Evolutionary conservation across 2,113 vertebrate genomes (phyloP).

Genomic region (Lathamus discolor): DNA sequence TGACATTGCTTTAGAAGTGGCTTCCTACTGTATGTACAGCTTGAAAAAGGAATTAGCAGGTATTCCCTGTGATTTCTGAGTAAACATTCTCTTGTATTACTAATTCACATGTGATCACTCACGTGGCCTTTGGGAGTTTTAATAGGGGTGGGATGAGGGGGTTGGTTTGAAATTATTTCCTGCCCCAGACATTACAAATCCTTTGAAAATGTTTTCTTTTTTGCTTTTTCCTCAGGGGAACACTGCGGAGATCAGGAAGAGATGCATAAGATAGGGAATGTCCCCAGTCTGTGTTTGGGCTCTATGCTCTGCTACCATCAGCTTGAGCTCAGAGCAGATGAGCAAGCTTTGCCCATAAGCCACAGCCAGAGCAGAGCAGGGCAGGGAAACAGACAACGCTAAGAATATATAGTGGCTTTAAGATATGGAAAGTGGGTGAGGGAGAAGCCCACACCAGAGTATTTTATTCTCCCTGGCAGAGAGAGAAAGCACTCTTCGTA

Average conservation of each 20-base stretch:
- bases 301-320: background rate
- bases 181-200: background rate
- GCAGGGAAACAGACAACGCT: fast-evolving
- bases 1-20: background rate
- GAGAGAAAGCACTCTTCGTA: background rate
- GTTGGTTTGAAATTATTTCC: background rate
- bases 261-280: background rate
- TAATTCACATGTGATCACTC: background rate
- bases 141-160: background rate
- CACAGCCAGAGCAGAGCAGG: background rate
- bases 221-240: background rate
- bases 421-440: background rate
- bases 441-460: background rate
- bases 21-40: background rate
- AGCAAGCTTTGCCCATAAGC: background rate
- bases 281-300: background rate
- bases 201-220: background rate
- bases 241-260: background rate
- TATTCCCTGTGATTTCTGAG: background rate
- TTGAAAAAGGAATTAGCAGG: background rate
- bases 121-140: background rate
- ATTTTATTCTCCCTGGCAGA: background rate
- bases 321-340: background rate
- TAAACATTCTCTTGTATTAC: background rate
- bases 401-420: background rate